Percentiles rank a stretch among this genome's conserved stretches.
Evolutionary conservation across 2,888 invertebrate species (phyloP).

Genomic region (Dicyrtomina minuta): DNA sequence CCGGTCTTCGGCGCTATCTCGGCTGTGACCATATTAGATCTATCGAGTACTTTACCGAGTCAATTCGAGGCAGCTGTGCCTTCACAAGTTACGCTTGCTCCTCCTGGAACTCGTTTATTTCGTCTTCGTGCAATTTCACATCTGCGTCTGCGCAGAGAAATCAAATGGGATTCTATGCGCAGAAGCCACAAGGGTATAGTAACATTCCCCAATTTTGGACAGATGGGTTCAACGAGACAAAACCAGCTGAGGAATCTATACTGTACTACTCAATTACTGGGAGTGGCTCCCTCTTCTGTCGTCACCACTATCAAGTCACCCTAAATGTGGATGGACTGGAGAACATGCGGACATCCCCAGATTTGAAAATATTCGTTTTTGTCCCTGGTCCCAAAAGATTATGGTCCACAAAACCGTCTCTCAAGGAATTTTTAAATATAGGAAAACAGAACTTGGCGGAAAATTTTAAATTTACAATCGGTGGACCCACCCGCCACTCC

Average conservation of each 20-base stretch:
- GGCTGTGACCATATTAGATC: conserved; percentile 87
- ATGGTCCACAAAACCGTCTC: too few species aligned
- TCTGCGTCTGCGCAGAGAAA: too few species aligned
- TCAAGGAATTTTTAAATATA: neutral
- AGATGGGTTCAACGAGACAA: conserved; percentile 56
- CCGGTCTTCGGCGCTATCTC: conserved; percentile 69
- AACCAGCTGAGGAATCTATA: conserved; percentile 58
- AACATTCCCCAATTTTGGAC: neutral
- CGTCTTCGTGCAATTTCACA: conserved; percentile 54
- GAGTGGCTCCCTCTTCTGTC: conserved; percentile 70
- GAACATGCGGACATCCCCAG: conserved; percentile 61
- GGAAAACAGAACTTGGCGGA: conserved; percentile 55
- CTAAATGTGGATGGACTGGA: conserved; percentile 71
- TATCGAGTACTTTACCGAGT: conserved; percentile 80
- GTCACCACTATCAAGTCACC: conserved; percentile 77
- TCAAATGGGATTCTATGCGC: conserved; percentile 49
- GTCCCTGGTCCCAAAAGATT: too few species aligned
- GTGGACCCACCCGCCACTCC: conserved; percentile 20
- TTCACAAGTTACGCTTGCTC: conserved; percentile 77
- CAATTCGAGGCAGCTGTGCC: conserved; percentile 73
- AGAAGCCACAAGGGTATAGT: conserved; percentile 28
- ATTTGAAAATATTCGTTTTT: conserved; percentile 37
- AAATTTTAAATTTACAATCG: conserved; percentile 37
- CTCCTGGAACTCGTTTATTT: conserved; percentile 65
- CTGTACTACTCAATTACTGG: conserved; percentile 72